Conservation (phyloP, 1,140 invertebrate genomes). For the Solenopsis invicta region DNA sequence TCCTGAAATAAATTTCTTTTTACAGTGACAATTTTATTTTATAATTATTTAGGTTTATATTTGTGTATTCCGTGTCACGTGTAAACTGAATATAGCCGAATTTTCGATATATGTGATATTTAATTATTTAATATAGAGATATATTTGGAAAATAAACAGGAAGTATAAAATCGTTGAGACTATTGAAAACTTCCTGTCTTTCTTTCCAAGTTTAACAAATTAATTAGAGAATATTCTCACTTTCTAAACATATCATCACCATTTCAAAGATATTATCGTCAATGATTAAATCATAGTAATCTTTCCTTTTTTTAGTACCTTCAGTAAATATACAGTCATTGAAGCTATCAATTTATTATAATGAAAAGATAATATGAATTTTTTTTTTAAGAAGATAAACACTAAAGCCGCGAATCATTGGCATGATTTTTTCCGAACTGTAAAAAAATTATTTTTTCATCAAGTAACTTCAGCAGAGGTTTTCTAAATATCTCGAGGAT, state of each 20-base stretch:
- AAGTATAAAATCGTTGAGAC: background rate
- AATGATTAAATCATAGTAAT: background rate
- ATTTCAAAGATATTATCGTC: too few species aligned
- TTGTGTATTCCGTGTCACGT: background rate
- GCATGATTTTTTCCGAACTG: background rate
- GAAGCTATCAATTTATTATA: background rate
- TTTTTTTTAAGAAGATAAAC: background rate
- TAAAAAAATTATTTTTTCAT: background rate
- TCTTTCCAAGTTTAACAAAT: background rate
- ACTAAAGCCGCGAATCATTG: background rate
- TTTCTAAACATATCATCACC: background rate
- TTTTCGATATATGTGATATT: background rate
- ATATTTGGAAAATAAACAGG: background rate
- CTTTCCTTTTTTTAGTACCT: background rate
- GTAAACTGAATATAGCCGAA: background rate
- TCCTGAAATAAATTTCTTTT: conserved; percentile 21
- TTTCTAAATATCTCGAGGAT: background rate
- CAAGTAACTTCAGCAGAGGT: background rate
- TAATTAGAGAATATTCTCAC: background rate
- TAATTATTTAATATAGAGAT: background rate
- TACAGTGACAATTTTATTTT: background rate
- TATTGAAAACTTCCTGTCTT: too few species aligned
- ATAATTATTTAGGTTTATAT: conserved; percentile 10
- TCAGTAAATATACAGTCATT: background rate
- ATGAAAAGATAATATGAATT: background rate